Evolutionary conservation across 2,888 invertebrate species (phyloP).

Genomic region (Ecliptopera silaceata): DNA sequence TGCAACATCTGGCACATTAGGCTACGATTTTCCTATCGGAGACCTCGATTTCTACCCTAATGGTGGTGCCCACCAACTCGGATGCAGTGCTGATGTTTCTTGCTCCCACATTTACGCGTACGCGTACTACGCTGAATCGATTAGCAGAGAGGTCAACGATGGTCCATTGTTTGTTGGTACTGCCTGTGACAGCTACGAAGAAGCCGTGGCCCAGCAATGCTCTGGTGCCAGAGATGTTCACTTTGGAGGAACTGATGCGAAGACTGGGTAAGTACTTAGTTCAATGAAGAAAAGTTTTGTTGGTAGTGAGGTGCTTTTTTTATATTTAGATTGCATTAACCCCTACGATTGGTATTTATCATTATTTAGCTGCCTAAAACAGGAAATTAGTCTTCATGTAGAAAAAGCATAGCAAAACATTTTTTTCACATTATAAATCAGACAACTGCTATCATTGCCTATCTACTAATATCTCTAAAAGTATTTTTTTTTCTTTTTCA

Average conservation of each 20-base stretch:
- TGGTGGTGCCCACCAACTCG: slow-evolving; percentile 61
- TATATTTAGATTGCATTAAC: not conserved
- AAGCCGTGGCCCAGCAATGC: slow-evolving; percentile 54
- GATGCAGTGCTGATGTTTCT: slow-evolving; percentile 50
- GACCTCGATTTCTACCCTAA: slow-evolving; percentile 72
- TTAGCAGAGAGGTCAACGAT: slow-evolving; percentile 41
- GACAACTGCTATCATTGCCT: too few species aligned
- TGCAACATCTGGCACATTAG: slow-evolving; percentile 58
- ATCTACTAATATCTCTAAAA: too few species aligned
- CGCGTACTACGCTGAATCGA: slow-evolving; percentile 67
- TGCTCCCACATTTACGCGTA: slow-evolving; percentile 64
- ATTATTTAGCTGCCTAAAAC: too few species aligned
- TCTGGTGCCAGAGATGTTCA: slow-evolving; percentile 48
- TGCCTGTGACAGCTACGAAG: slow-evolving; percentile 54
- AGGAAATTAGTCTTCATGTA: too few species aligned
- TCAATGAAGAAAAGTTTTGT: too few species aligned
- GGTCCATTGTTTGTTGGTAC: slow-evolving; percentile 62
- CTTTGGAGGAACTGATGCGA: slow-evolving; percentile 61
- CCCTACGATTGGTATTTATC: too few species aligned
- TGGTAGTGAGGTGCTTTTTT: not conserved
- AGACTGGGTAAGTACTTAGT: slow-evolving; percentile 50
- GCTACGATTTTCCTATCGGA: slow-evolving; percentile 70
- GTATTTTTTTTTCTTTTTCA: slow-evolving; percentile 43
- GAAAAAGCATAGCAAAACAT: too few species aligned
- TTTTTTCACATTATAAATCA: too few species aligned